These are phyloP conservation scores for Autographa pulchrina DNA, from an alignment of 2,888 invertebrate genomes.

Conservation along the genomic window DNA sequence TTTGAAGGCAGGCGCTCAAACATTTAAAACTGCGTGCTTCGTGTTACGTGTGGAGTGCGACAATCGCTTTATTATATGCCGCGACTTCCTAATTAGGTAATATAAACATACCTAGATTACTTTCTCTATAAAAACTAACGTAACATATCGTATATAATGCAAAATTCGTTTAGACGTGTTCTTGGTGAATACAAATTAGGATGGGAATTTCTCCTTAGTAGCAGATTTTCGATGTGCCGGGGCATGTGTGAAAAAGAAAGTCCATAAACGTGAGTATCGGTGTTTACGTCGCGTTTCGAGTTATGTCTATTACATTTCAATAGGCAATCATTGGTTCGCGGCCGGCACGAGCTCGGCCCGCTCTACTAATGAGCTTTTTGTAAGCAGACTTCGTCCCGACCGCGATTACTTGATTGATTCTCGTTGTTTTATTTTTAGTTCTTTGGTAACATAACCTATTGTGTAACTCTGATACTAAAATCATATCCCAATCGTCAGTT, in stretches of 20 bases:
- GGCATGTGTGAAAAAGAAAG: conserved; percentile 82
- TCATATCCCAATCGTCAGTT: neutral
- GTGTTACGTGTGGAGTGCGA: conserved; percentile 41
- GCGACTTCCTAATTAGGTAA: conserved; percentile 67
- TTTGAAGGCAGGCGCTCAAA: conserved; percentile 52
- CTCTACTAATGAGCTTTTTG: conserved; percentile 21
- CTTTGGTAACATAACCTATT: conserved; percentile 6
- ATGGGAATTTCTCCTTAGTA: conserved; percentile 82
- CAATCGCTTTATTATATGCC: conserved; percentile 45
- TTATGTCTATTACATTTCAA: conserved; percentile 62
- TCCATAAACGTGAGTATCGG: conserved; percentile 64
- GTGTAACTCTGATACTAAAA: neutral
- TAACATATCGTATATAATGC: conserved; percentile 74
- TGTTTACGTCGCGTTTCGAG: conserved; percentile 61
- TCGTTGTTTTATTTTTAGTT: conserved; percentile 13
- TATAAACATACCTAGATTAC: conserved; percentile 64
- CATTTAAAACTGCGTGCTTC: conserved; percentile 33
- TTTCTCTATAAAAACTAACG: conserved; percentile 69
- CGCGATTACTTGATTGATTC: conserved; percentile 7
- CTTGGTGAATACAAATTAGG: conserved; percentile 83
- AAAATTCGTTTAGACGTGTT: conserved; percentile 72
- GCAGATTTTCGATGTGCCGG: conserved; percentile 76
- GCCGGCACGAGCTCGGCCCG: conserved; percentile 27
- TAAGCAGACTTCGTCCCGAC: neutral
- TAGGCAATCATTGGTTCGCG: conserved; percentile 47